Conservation (phyloP, 1,140 invertebrate genomes). For the Saccostrea echinata region DNA sequence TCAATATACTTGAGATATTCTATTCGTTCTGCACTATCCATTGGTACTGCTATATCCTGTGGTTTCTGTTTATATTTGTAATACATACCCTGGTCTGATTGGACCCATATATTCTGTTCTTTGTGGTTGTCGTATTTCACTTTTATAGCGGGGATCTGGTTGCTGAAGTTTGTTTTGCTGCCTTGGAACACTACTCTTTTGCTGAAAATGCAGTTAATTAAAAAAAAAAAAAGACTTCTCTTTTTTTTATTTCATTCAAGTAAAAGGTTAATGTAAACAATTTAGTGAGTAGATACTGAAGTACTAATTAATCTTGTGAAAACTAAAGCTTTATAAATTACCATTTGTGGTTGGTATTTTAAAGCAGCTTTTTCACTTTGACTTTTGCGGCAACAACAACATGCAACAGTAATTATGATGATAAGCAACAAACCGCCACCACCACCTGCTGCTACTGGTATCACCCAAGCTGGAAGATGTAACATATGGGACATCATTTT, state of each 20-base stretch:
- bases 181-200: neutral
- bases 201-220: too few species aligned
- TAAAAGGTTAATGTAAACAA: too few species aligned
- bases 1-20: too few species aligned
- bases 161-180: neutral
- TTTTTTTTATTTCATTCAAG: too few species aligned
- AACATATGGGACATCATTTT: neutral
- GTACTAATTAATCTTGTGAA: neutral
- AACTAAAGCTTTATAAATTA: too few species aligned
- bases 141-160: slow-evolving; percentile 8
- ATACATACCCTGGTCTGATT: neutral
- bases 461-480: slow-evolving; percentile 31
- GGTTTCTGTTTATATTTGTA: too few species aligned
- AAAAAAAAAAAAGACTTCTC: too few species aligned
- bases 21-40: too few species aligned
- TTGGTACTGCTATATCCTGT: too few species aligned
- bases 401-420: slow-evolving; percentile 21
- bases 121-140: slow-evolving; percentile 15
- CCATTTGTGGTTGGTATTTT: neutral
- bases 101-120: neutral
- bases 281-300: too few species aligned
- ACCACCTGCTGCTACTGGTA: slow-evolving; percentile 42
- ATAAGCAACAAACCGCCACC: slow-evolving; percentile 38
- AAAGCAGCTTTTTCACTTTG: neutral
- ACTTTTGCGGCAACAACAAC: slow-evolving; percentile 40